A percentile compares a stretch with the other conserved stretches of the same genome.
These are phyloP conservation scores for Mythimna loreyi DNA, from an alignment of 2,888 invertebrate genomes.

Conservation along the genomic window DNA sequence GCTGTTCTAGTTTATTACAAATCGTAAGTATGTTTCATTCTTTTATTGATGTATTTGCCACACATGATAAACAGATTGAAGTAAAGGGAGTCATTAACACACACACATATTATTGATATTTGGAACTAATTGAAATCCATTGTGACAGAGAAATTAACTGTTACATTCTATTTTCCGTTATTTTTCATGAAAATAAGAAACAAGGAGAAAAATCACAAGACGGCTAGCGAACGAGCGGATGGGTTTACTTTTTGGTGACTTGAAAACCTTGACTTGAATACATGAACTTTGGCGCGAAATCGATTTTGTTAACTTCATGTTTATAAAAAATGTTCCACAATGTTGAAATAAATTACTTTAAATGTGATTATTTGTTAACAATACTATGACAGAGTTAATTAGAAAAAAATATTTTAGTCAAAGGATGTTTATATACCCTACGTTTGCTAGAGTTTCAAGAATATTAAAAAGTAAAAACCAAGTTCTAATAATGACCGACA, in stretches of 20 bases:
- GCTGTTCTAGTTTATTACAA: slow-evolving; percentile 81
- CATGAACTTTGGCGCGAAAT: slow-evolving; percentile 37
- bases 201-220: slow-evolving; percentile 82
- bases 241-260: slow-evolving; percentile 63
- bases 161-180: slow-evolving; percentile 86
- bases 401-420: background rate
- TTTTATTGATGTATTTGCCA: slow-evolving; percentile 85
- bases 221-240: slow-evolving; percentile 74
- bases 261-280: slow-evolving; percentile 48
- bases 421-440: no score
- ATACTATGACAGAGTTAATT: fast-evolving
- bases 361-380: background rate
- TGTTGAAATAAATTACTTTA: background rate
- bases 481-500: background rate
- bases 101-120: slow-evolving; percentile 53
- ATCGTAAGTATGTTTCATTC: slow-evolving; percentile 87
- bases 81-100: slow-evolving; percentile 63
- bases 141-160: slow-evolving; percentile 74
- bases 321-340: background rate
- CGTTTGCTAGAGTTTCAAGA: background rate
- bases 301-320: slow-evolving; percentile 3
- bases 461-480: background rate
- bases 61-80: slow-evolving; percentile 81
- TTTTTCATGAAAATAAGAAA: slow-evolving; percentile 83
- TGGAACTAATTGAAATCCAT: slow-evolving; percentile 61